These are phyloP conservation scores for Clamator glandarius DNA, from an alignment of 2,797 vertebrate species.

Conservation along the genomic window DNA sequence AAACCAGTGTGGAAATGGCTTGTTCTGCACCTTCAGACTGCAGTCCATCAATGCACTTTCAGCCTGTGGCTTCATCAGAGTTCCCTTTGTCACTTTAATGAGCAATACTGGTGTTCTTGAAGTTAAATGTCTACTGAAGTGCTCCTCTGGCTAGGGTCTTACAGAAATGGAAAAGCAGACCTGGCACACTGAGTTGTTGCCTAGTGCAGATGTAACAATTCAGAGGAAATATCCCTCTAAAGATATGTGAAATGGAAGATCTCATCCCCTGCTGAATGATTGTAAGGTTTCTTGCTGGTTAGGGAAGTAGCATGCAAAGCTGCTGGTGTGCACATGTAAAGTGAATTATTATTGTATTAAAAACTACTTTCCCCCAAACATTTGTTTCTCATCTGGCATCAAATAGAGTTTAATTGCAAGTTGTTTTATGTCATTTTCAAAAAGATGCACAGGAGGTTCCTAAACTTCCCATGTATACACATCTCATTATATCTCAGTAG, in stretches of 20 bases:
- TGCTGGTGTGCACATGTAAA: constrained; percentile 75
- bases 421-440: constrained; percentile 79
- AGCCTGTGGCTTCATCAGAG: not conserved
- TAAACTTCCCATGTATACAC: constrained; percentile 77
- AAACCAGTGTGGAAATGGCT: not conserved
- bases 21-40: not conserved
- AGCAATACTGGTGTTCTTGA: not conserved
- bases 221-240: constrained; percentile 26
- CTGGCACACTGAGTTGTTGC: not conserved
- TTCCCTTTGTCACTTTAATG: not conserved
- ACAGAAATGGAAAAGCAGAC: not conserved
- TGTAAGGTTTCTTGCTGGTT: constrained; percentile 66
- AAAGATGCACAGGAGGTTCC: constrained; percentile 79
- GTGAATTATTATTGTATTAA: constrained; percentile 79
- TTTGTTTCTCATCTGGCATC: constrained; percentile 82
- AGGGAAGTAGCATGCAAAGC: constrained; percentile 51
- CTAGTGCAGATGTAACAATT: not conserved
- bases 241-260: constrained; percentile 54
- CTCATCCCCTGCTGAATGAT: constrained; percentile 17
- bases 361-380: constrained; percentile 75
- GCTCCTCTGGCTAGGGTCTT: not conserved
- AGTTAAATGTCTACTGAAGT: not conserved
- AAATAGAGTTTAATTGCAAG: constrained; percentile 81
- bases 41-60: not conserved
- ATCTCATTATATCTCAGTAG: constrained; percentile 83